Percentiles rank a stretch among this genome's conserved stretches.
These are phyloP conservation scores for Lasiommata megera DNA, from an alignment of 2,888 invertebrate genomes.

Conservation along the genomic window DNA sequence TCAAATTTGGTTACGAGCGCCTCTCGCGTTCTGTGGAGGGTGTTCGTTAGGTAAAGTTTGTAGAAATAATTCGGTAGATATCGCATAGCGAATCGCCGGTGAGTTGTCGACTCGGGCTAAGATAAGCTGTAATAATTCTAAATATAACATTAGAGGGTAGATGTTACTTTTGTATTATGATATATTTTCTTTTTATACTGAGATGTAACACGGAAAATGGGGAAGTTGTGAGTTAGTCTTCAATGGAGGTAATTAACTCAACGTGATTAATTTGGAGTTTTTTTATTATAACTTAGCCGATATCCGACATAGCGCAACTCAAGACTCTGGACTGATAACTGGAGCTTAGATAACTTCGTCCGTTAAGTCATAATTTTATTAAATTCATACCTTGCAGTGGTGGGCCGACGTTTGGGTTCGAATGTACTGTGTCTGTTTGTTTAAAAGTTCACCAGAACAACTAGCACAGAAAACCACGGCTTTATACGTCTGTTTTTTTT, in stretches of 20 bases:
- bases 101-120: slow-evolving; percentile 64
- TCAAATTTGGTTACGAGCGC: slow-evolving; percentile 36
- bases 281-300: too few relatives aligned
- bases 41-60: slow-evolving; percentile 62
- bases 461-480: too few relatives aligned
- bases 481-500: too few relatives aligned
- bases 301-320: too few relatives aligned
- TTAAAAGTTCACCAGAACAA: too few relatives aligned
- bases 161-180: slow-evolving; percentile 11
- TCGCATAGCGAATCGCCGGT: slow-evolving; percentile 65
- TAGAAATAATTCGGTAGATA: slow-evolving; percentile 74
- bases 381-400: too few relatives aligned
- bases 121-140: slow-evolving; percentile 76
- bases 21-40: slow-evolving; percentile 33
- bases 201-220: slow-evolving; percentile 8
- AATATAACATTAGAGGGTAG: slow-evolving; percentile 47
- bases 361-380: too few relatives aligned
- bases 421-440: too few relatives aligned
- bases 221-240: background rate
- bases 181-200: slow-evolving; percentile 22
- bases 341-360: too few relatives aligned
- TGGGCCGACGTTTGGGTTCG: too few relatives aligned
- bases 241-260: too few relatives aligned
- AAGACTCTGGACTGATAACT: too few relatives aligned
- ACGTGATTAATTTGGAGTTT: background rate